Evolutionary conservation across 2,888 invertebrate species (phyloP), one percentile per base, ranked within the genome.

Genomic region (Agelastica alni): DNA sequence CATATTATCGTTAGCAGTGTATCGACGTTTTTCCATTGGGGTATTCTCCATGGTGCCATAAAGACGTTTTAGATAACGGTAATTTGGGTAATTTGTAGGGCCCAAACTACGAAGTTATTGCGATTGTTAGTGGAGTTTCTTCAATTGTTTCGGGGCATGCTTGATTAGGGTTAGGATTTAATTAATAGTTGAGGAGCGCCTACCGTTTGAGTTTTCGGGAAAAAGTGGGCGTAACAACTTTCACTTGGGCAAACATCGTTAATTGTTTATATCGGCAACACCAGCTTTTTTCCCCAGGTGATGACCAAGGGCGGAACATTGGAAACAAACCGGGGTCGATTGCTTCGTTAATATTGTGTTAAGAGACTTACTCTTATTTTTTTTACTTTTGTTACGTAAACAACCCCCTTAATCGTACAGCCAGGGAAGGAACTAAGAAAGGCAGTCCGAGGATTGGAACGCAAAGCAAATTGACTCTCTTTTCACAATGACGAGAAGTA

Each of bases 121-220:
- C 53, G 49, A 57, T 58, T 59, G 59, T 62, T 60, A 57, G 56
- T 54, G 56, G 55, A 46, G 61, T 60, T 63, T 60, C 58, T 62
- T 59, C 59, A 53, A 62, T 59, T 61, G 58, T 58, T 52, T 52
- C 52, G 52, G 52, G 32, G 49, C 48, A 47, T 47, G 45, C 44
- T 52, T 54, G 52, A 58, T 58, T 53, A 44, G 58, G 49, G 58
- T 48, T 26, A 51, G 52, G 54, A 55, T 55, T 49, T 58, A 58
- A 58, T 58, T 58, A 58, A 58, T 55, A 55, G 55, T 54, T 55
- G 45, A 43, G 54, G 52, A 39, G 37, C 12, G 37, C 12, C 37
- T 39, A 39, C 37, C 37, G 39, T 31, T 39, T 31, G 12, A 36
- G 48, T 48, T 39, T 48, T 39, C n/a, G n/a, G 39, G 43, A 31